phyloP scores from a whole-genome alignment of 1,140 invertebrate species.

The Lucilia sericata region DNA sequence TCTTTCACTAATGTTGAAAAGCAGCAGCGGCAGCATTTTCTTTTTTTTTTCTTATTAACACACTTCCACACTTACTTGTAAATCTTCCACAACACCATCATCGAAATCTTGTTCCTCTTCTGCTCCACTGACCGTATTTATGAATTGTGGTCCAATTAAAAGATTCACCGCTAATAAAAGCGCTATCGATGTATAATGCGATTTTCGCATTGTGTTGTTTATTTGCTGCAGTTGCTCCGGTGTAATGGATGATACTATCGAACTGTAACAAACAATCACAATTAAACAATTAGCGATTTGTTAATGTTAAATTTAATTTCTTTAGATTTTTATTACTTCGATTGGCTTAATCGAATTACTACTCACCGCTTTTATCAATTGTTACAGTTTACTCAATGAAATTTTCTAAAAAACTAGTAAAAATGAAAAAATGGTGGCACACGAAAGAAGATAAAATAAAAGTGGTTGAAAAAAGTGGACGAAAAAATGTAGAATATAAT shows the following conservation, averaged over 20 bases:
- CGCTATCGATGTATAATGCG: conserved; percentile 10
- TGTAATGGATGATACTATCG: not conserved
- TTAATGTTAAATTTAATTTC: not conserved
- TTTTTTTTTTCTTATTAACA: not conserved
- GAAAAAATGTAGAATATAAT: conserved; percentile 35
- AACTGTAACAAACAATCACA: not conserved
- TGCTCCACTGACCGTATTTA: conserved; percentile 42
- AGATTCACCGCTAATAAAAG: conserved; percentile 32
- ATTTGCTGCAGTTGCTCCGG: too few species aligned
- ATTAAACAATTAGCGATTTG: not conserved
- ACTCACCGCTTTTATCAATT: conserved; percentile 38
- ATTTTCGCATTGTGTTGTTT: conserved; percentile 15
- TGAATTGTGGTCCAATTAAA: conserved; percentile 23
- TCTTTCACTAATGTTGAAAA: not conserved
- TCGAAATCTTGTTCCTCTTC: conserved; percentile 53
- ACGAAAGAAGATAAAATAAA: conserved; percentile 15
- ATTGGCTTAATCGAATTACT: conserved; percentile 13
- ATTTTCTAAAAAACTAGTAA: conserved; percentile 22
- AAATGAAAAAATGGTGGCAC: conserved; percentile 19
- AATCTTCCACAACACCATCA: conserved; percentile 62
- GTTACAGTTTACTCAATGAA: conserved; percentile 32
- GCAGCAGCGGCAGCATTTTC: not conserved
- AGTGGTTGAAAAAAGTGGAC: conserved; percentile 8
- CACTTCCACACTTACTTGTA: conserved; percentile 55
- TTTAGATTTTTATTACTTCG: not conserved